These are phyloP conservation scores for Magallana ariakensis DNA, from an alignment of 1,140 invertebrate species.

Conservation along the genomic window DNA sequence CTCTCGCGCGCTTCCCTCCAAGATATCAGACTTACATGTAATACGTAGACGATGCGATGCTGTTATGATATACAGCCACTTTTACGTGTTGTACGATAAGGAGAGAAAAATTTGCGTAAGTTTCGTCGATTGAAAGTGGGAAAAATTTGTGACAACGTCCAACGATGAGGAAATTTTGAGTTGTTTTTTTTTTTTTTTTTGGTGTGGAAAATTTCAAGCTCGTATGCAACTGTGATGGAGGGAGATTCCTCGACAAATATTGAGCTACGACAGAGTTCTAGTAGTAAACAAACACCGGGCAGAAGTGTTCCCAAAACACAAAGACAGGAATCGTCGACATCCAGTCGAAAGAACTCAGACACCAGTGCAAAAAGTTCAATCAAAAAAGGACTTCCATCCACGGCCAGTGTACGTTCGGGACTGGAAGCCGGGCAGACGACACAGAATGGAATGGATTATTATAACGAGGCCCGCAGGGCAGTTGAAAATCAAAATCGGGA, in stretches of 20 bases:
- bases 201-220: too few relatives aligned
- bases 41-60: constrained; percentile 1
- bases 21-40: constrained; percentile 32
- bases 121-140: neutral
- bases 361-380: constrained; percentile 31
- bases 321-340: neutral
- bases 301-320: constrained; percentile 8
- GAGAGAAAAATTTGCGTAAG: neutral
- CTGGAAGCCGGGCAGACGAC: constrained; percentile 24
- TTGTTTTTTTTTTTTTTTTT: neutral
- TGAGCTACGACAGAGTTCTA: neutral
- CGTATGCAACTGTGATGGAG: neutral
- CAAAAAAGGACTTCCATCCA: constrained; percentile 8
- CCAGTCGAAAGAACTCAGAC: neutral
- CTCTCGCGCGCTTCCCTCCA: neutral
- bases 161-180: neutral
- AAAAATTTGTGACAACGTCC: neutral
- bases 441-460: constrained; percentile 17
- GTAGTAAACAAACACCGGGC: constrained; percentile 2
- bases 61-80: constrained; percentile 27
- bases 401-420: neutral
- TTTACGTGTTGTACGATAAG: constrained; percentile 5
- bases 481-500: constrained; percentile 36
- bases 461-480: neutral
- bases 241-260: constrained; percentile 2